Evolutionary conservation across 37 sponge, comb jelly and placozoan genomes (phyloP).

Genomic region (Haliclona indistincta): DNA sequence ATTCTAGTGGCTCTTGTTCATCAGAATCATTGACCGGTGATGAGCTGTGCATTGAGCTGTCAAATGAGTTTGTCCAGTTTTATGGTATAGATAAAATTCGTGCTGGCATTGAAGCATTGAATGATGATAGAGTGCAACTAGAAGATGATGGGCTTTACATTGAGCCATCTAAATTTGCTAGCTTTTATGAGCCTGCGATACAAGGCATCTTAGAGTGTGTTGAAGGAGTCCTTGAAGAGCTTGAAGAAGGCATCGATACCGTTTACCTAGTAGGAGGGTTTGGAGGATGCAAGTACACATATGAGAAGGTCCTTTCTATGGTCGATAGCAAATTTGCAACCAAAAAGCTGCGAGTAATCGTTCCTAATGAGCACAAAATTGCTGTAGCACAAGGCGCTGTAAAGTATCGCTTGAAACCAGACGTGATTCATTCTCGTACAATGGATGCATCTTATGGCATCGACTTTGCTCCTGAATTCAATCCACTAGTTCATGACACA

Average conservation of each 20-base stretch:
- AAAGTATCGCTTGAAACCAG: slow-evolving; percentile 8
- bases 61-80: not conserved
- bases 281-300: slow-evolving; percentile 33
- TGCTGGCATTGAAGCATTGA: not conserved
- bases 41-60: not conserved
- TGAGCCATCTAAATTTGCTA: not conserved
- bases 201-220: slow-evolving; percentile 6
- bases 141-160: not conserved
- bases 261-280: slow-evolving; percentile 40
- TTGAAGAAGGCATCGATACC: slow-evolving; percentile 6
- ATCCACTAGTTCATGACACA: slow-evolving; percentile 9
- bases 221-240: not conserved
- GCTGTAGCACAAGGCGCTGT: slow-evolving; percentile 39
- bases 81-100: slow-evolving; percentile 3
- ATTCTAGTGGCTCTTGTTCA: not conserved
- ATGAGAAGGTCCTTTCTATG: not conserved
- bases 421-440: slow-evolving; percentile 6
- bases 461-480: slow-evolving; percentile 11
- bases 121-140: slow-evolving; percentile 1
- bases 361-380: slow-evolving; percentile 10
- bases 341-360: slow-evolving; percentile 11
- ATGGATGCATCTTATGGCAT: slow-evolving; percentile 47
- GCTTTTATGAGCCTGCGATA: slow-evolving; percentile 11
- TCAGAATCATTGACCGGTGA: not conserved
- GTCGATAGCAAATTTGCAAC: not conserved